A percentile compares a stretch with the other conserved stretches of the same genome.
phyloP scores from a whole-genome alignment of 2,113 vertebrate species.

The Okapia johnstoni region DNA sequence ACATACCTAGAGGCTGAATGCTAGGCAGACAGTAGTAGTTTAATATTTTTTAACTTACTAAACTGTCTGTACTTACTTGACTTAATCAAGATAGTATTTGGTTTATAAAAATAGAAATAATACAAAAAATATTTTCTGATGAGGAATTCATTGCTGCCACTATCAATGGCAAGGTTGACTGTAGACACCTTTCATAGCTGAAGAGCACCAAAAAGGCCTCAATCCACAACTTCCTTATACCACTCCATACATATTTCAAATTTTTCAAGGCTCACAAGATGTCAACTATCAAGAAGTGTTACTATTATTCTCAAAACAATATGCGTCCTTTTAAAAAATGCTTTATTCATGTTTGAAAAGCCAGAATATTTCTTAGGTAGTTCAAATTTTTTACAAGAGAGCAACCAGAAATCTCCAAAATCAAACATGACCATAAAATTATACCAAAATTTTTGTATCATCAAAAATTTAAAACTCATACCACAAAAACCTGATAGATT shows the following conservation, averaged over 20 bases:
- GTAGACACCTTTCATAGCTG: not conserved
- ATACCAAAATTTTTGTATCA: not conserved
- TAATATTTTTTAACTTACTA: slow-evolving; percentile 30
- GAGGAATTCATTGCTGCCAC: not conserved
- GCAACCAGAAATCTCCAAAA: slow-evolving; percentile 48
- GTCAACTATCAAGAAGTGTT: not conserved
- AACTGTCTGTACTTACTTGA: slow-evolving; percentile 1
- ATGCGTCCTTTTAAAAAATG: not conserved
- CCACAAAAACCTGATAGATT: not conserved
- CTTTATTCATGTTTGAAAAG: not conserved
- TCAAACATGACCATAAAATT: slow-evolving; percentile 19
- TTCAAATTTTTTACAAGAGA: slow-evolving; percentile 13
- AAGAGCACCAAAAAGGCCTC: not conserved
- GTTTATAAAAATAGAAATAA: not conserved
- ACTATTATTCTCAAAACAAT: not conserved
- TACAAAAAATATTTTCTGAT: slow-evolving; percentile 36
- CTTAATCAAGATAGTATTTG: not conserved
- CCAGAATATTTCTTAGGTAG: not conserved
- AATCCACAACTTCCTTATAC: slow-evolving; percentile 8
- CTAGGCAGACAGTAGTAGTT: not conserved
- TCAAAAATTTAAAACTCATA: not conserved
- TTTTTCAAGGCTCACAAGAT: not conserved
- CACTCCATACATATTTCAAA: not conserved
- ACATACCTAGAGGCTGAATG: not conserved
- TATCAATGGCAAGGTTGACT: not conserved